phyloP scores from a whole-genome alignment of 2,797 vertebrate species.

The Danio jaintianensis region DNA sequence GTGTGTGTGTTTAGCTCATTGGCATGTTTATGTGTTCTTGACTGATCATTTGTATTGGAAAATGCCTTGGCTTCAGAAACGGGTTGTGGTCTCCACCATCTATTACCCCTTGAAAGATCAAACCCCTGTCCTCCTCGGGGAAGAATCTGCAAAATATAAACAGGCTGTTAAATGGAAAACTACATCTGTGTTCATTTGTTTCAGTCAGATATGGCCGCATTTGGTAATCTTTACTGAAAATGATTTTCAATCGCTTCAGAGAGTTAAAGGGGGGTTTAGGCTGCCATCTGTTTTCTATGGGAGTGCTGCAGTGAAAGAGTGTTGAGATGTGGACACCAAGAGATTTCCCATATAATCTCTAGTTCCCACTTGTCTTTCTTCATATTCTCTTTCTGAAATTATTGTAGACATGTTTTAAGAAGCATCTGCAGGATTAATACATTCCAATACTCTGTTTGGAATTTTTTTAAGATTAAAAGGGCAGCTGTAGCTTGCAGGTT shows the following conservation, averaged over 20 bases:
- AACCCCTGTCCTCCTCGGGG: constrained; percentile 72
- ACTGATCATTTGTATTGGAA: constrained; percentile 84
- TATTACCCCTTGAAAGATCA: constrained; percentile 82
- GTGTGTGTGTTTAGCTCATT: not conserved
- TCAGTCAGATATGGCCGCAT: constrained; percentile 76
- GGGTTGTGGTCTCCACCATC: constrained; percentile 75
- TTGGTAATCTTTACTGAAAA: constrained; percentile 77
- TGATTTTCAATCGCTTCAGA: constrained; percentile 76
- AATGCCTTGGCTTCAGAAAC: constrained; percentile 76
- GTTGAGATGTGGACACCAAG: constrained; percentile 64
- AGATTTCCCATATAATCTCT: constrained; percentile 29
- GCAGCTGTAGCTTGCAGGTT: not conserved
- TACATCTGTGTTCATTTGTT: constrained; percentile 84
- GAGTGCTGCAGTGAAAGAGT: constrained; percentile 58
- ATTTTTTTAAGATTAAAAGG: constrained; percentile 14
- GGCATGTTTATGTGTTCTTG: constrained; percentile 67
- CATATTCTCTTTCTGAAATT: constrained; percentile 42
- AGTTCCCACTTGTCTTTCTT: constrained; percentile 47
- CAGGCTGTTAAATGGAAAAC: constrained; percentile 84
- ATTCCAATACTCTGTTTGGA: constrained; percentile 42
- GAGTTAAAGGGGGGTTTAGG: constrained; percentile 57
- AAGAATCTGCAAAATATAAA: constrained; percentile 83
- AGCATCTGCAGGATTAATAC: constrained; percentile 44
- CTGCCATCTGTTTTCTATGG: constrained; percentile 78
- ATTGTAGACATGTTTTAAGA: constrained; percentile 45